phyloP scores from a whole-genome alignment of 2,113 vertebrate species.

The Seriola aureovittata region DNA sequence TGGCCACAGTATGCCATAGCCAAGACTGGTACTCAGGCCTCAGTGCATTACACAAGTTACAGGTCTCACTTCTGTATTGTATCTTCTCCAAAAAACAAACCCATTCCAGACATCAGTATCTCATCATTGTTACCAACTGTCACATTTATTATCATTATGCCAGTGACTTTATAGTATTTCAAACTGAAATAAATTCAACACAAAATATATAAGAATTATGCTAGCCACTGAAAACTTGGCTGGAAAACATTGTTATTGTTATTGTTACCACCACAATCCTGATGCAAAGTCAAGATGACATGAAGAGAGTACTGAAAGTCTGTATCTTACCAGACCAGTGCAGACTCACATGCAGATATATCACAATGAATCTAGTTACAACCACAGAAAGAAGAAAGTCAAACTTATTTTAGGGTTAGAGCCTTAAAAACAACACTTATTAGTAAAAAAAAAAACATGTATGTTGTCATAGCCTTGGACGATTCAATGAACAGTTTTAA shows the following conservation, averaged over 20 bases:
- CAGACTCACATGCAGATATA: not conserved
- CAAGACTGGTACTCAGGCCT: constrained; percentile 43
- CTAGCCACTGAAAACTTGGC: not conserved
- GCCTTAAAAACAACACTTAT: not conserved
- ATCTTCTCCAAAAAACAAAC: constrained; percentile 14
- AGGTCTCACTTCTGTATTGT: constrained; percentile 25
- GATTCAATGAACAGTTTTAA: not conserved
- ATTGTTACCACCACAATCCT: not conserved
- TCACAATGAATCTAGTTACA: not conserved
- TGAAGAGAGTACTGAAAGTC: not conserved
- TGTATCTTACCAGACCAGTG: not conserved
- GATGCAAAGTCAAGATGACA: constrained; percentile 3
- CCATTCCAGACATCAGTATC: constrained; percentile 26
- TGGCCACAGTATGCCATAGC: not conserved
- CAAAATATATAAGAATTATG: not conserved
- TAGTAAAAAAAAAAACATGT: not conserved
- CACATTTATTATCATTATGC: constrained; percentile 3
- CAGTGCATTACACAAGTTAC: constrained; percentile 36
- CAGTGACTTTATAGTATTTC: not conserved
- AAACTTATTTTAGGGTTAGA: not conserved
- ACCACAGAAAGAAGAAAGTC: not conserved
- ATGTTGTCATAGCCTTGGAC: not conserved
- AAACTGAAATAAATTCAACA: constrained; percentile 9
- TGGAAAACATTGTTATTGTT: not conserved
- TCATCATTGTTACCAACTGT: constrained; percentile 11